Percentiles rank a stretch among this genome's conserved stretches.
Evolutionary conservation across 2,888 invertebrate genomes (phyloP).

Genomic region (Drosophila setosimentum): DNA sequence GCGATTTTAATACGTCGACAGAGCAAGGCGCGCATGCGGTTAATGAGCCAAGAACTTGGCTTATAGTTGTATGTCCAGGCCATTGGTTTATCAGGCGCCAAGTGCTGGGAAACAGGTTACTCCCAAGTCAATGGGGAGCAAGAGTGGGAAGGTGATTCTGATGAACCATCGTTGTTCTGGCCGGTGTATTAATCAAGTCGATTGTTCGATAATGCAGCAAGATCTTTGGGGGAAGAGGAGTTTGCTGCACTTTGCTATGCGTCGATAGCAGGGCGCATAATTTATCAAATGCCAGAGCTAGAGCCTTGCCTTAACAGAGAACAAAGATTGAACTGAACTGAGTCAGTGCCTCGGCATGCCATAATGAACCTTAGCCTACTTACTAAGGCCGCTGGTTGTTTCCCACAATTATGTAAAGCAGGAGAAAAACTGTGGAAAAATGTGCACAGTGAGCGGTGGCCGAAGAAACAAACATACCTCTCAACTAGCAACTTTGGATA

Average conservation of each 20-base stretch:
- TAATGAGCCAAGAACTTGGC: constrained; percentile 65
- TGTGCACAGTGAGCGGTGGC: constrained; percentile 55
- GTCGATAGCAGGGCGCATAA: constrained; percentile 65
- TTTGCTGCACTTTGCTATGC: constrained; percentile 62
- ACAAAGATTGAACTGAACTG: constrained; percentile 36
- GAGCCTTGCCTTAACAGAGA: constrained; percentile 10
- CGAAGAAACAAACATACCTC: constrained; percentile 70
- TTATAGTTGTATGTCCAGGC: constrained; percentile 19
- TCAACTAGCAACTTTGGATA: constrained; percentile 50
- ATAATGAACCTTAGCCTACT: constrained; percentile 81
- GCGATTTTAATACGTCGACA: constrained; percentile 75
- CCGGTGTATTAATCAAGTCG: constrained; percentile 75
- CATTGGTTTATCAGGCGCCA: constrained; percentile 27
- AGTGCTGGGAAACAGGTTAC: constrained; percentile 40
- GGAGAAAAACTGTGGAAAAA: constrained; percentile 57
- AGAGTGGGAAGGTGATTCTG: constrained; percentile 9
- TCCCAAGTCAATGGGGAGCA: neutral
- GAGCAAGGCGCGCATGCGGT: constrained; percentile 62
- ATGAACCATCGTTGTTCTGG: constrained; percentile 33
- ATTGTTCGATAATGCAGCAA: constrained; percentile 71
- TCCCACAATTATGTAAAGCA: constrained; percentile 79
- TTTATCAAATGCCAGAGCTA: constrained; percentile 63
- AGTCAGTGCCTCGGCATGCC: constrained; percentile 77
- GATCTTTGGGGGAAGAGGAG: constrained; percentile 38
- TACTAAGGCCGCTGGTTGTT: constrained; percentile 78